Percentiles rank a stretch among this genome's conserved stretches.
These are phyloP conservation scores for Helogale parvula DNA, from an alignment of 2,113 vertebrate genomes.

Conservation along the genomic window DNA sequence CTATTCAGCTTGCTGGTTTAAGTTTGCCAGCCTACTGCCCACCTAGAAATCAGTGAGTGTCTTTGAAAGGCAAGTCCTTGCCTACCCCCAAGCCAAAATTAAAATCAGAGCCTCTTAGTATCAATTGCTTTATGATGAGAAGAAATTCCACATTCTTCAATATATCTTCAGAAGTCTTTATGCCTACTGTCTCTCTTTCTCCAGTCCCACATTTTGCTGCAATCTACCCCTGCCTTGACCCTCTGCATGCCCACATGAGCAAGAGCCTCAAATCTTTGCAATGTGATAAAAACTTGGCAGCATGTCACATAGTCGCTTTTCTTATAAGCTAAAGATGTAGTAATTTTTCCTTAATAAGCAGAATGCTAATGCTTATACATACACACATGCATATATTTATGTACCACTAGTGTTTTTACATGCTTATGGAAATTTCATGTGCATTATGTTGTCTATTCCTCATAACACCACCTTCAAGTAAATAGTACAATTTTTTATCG, in stretches of 20 bases:
- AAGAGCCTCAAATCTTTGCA: background rate
- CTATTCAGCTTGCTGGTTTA: background rate
- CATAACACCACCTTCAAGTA: background rate
- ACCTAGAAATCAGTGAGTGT: background rate
- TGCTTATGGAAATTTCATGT: background rate
- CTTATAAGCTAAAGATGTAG: background rate
- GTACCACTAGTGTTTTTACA: background rate
- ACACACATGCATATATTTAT: background rate
- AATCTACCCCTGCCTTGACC: background rate
- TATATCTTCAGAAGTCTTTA: background rate
- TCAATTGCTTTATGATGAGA: background rate
- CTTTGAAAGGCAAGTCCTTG: background rate
- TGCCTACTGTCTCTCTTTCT: background rate
- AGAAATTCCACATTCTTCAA: background rate
- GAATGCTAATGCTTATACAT: background rate
- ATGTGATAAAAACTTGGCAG: background rate
- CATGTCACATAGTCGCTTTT: background rate
- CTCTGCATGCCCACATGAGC: background rate
- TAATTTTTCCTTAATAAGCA: background rate
- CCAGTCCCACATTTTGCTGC: background rate
- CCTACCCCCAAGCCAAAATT: background rate
- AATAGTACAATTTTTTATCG: background rate
- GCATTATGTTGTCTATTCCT: background rate
- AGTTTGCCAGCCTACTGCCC: background rate
- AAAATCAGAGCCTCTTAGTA: background rate